Percentiles rank a stretch among this genome's conserved stretches.
Evolutionary conservation across 2,113 vertebrate genomes (phyloP).

Genomic region (Tinamus guttatus): DNA sequence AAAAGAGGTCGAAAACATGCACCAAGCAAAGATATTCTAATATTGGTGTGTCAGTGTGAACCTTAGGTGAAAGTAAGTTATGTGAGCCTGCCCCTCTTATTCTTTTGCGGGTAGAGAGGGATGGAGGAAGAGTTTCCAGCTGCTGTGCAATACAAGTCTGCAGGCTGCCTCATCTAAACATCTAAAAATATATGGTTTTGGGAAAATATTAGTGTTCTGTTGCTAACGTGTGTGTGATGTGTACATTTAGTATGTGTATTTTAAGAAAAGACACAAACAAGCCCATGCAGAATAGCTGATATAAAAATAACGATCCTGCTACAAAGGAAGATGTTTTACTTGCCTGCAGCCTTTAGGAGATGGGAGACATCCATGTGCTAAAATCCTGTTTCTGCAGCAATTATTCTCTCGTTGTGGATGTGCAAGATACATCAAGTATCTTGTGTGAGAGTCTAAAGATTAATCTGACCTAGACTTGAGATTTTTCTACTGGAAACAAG

Average conservation of each 20-base stretch:
- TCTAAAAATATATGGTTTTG: background rate
- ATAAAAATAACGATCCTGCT: background rate
- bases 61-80: background rate
- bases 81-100: background rate
- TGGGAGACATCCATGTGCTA: background rate
- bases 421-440: background rate
- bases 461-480: background rate
- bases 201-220: background rate
- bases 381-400: background rate
- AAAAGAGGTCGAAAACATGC: slow-evolving; percentile 28
- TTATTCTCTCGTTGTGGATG: background rate
- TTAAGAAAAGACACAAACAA: fast-evolving
- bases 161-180: background rate
- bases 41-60: slow-evolving; percentile 7
- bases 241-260: background rate
- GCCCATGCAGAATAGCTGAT: background rate
- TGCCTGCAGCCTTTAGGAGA: background rate
- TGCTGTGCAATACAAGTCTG: background rate
- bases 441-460: background rate
- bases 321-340: background rate
- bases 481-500: background rate
- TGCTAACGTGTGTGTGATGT: background rate
- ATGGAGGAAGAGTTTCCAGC: background rate
- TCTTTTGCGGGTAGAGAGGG: background rate
- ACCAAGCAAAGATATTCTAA: background rate